Conservation (phyloP, 2,797 vertebrate genomes). For the Danio jaintianensis region DNA sequence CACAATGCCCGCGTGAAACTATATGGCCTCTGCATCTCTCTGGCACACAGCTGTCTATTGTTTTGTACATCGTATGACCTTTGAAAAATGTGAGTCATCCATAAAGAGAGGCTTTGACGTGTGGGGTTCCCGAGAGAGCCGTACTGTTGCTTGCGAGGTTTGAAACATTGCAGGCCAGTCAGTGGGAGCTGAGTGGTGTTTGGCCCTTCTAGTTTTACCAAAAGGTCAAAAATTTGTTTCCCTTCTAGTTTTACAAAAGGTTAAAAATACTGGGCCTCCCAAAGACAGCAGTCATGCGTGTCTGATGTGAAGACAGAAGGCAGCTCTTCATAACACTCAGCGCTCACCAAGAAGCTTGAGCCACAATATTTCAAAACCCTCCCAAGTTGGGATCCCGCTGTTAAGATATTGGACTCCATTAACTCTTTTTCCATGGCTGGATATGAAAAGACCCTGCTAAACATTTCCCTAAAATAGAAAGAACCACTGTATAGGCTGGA, state of each 20-base stretch:
- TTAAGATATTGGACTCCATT: constrained; percentile 66
- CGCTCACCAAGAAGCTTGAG: constrained; percentile 5
- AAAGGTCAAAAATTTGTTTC: constrained; percentile 59
- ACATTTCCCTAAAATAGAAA: constrained; percentile 70
- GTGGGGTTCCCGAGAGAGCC: constrained; percentile 54
- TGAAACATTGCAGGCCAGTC: constrained; percentile 49
- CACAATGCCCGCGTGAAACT: constrained; percentile 57
- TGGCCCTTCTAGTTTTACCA: constrained; percentile 57
- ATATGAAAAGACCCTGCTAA: constrained; percentile 33
- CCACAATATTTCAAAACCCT: constrained; percentile 49
- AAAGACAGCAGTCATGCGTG: constrained; percentile 41
- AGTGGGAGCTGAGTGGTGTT: constrained; percentile 61
- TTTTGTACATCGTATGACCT: constrained; percentile 65
- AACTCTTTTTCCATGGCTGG: constrained; percentile 63
- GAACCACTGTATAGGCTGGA: constrained; percentile 67
- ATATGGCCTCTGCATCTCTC: constrained; percentile 53
- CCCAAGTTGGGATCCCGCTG: constrained; percentile 58
- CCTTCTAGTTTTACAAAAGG: constrained; percentile 54
- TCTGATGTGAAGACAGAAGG: constrained; percentile 34
- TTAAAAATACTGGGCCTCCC: constrained; percentile 57
- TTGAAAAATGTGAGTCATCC: constrained; percentile 66
- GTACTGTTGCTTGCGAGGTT: not conserved
- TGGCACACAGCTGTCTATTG: constrained; percentile 73
- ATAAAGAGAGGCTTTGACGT: constrained; percentile 54
- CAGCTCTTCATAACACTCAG: constrained; percentile 15